Evolutionary conservation across 2,888 invertebrate species (phyloP).

Genomic region (Troides aeacus): DNA sequence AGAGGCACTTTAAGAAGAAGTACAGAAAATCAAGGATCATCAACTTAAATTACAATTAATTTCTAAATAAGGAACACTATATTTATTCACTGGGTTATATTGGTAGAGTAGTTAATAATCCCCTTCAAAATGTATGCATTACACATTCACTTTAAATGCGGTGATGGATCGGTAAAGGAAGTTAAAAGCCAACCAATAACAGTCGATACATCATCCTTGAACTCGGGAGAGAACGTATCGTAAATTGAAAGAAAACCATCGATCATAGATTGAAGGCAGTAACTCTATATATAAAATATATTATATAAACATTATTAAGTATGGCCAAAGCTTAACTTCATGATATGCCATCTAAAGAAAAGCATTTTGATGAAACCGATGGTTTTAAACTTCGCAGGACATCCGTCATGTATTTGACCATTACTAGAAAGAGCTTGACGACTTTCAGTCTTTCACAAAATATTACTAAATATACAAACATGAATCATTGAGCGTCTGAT

Average conservation of each 20-base stretch:
- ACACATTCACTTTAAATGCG: background rate
- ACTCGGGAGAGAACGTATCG: background rate
- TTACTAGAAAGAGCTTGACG: too few relatives aligned
- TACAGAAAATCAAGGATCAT: too few relatives aligned
- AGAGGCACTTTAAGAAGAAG: too few relatives aligned
- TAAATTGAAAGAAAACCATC: conserved; percentile 4
- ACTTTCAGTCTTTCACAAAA: too few relatives aligned
- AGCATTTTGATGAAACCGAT: too few relatives aligned
- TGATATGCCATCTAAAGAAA: too few relatives aligned
- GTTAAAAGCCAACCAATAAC: conserved; percentile 15
- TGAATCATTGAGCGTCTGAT: too few relatives aligned
- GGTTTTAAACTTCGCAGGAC: too few relatives aligned
- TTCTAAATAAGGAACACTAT: background rate
- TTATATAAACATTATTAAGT: background rate
- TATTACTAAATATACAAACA: too few relatives aligned
- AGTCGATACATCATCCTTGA: conserved; percentile 24
- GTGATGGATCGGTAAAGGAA: conserved; percentile 23
- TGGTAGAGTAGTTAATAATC: background rate
- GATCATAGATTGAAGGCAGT: background rate
- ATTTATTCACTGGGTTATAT: background rate
- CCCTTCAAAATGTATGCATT: background rate
- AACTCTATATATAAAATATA: background rate
- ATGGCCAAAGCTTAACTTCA: background rate
- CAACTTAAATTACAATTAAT: too few relatives aligned
- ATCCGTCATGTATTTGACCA: too few relatives aligned